Percentiles rank a stretch among this genome's conserved stretches.
phyloP scores from a whole-genome alignment of 2,113 vertebrate species.

The Laterallus jamaicensis region DNA sequence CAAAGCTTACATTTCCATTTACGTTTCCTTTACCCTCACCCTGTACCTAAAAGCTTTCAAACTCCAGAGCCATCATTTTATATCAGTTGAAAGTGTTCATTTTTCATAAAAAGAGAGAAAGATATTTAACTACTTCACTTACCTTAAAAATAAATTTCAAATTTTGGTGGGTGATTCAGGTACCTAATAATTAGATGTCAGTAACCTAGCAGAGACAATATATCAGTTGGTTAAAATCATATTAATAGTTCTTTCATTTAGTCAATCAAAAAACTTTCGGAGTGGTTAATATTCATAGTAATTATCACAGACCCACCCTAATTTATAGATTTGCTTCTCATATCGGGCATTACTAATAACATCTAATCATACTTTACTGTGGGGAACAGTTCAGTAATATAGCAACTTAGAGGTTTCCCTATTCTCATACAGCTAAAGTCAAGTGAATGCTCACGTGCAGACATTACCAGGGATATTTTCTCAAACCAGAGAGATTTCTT shows the following conservation, averaged over 20 bases:
- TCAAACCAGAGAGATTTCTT: neutral
- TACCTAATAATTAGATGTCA: neutral
- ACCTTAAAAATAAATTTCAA: neutral
- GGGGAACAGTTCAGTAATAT: neutral
- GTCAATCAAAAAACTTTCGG: neutral
- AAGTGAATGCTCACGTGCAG: neutral
- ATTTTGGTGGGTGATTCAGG: neutral
- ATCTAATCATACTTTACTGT: neutral
- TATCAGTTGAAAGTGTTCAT: neutral
- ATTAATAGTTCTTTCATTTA: neutral
- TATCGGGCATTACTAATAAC: neutral
- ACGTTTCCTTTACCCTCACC: neutral
- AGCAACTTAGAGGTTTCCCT: neutral
- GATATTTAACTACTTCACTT: neutral
- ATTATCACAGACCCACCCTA: neutral
- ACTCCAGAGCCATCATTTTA: neutral
- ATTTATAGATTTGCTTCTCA: neutral
- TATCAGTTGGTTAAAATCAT: neutral
- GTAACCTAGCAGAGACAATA: neutral
- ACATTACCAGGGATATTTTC: neutral
- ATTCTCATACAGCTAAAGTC: neutral
- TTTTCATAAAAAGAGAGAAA: neutral
- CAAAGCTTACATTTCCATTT: slow-evolving; percentile 40
- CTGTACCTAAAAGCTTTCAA: neutral
- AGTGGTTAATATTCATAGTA: neutral